Evolutionary conservation across 2,113 vertebrate genomes (phyloP).

Genomic region (Cygnus atratus): DNA sequence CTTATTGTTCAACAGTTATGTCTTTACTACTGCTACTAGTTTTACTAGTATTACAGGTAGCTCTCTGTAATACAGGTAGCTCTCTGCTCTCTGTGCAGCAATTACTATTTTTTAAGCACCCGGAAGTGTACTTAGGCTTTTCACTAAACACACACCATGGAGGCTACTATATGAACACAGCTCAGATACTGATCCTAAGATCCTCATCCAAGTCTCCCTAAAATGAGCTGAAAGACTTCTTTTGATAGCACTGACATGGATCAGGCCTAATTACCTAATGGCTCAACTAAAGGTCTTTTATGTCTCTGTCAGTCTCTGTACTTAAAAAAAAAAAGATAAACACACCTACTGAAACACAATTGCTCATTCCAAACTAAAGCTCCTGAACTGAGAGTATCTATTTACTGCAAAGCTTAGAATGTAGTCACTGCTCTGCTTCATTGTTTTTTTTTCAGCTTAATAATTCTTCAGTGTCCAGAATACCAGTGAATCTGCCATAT

Average conservation of each 20-base stretch:
- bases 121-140: not conserved
- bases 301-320: not conserved
- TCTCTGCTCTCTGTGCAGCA: not conserved
- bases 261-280: not conserved
- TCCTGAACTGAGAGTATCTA: not conserved
- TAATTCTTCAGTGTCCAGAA: conserved; percentile 49
- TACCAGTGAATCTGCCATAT: conserved; percentile 36
- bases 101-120: not conserved
- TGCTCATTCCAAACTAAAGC: not conserved
- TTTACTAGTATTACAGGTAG: not conserved
- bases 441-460: not conserved
- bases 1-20: not conserved
- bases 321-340: not conserved
- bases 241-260: not conserved
- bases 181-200: not conserved
- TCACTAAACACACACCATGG: not conserved
- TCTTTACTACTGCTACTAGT: not conserved
- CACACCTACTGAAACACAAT: not conserved
- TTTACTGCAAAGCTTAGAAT: not conserved
- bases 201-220: not conserved
- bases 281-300: not conserved
- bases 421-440: not conserved
- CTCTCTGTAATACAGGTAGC: too few species aligned
- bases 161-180: not conserved
- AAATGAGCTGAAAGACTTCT: not conserved